Evolutionary conservation across 1,140 invertebrate genomes (phyloP), one percentile per base, ranked within the genome.

Genomic region (Trichonephila clavipes): DNA sequence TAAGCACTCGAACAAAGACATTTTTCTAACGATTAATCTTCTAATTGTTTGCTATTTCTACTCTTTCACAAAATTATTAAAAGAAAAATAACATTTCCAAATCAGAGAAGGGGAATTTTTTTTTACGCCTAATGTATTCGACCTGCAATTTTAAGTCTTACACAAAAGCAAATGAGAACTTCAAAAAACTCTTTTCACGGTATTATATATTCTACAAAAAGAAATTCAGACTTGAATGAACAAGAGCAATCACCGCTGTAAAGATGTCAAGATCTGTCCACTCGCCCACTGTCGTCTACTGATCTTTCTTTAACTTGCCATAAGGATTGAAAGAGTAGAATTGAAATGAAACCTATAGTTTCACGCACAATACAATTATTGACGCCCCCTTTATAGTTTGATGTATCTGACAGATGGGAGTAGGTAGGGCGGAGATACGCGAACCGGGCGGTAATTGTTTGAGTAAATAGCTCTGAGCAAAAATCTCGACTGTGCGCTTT

Each of bases 391-490:
- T 62, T 28, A 16, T 34, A 28, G 21, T 18, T 62, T 90, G 72
- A 59, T 82, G 89, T 62, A 82, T 58, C 34, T 88, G 87, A 88
- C 87, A 90, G 69, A 66, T 69, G 89, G 89, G 89, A 61, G 89
- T 90, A 62, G 72, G 64, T 61, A 51, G 58, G 69, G 72, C 44
- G 72, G 89, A 44, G 40, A 81, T 51, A 82, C 34, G 51, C 77
- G 28, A n/a, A 83, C 81, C 61, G 44, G 90, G 90, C 28, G 81
- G 82, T 92, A 92, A 92, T 92, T 92, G 81, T 92, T 92, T 92
- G 90, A 69, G 90, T 92, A 92, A 92, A 92, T 92, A 92, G 90
- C 90, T 85, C 82, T 59, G 34, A 92, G 90, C 81, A 28, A 92
- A 59, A 92, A 85, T 62, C 59, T 88, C 40, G 24, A 51, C 40